A percentile compares a stretch with the other conserved stretches of the same genome.
phyloP scores from a whole-genome alignment of 2,888 invertebrate genomes.

The Caenorhabditis macrosperma region DNA sequence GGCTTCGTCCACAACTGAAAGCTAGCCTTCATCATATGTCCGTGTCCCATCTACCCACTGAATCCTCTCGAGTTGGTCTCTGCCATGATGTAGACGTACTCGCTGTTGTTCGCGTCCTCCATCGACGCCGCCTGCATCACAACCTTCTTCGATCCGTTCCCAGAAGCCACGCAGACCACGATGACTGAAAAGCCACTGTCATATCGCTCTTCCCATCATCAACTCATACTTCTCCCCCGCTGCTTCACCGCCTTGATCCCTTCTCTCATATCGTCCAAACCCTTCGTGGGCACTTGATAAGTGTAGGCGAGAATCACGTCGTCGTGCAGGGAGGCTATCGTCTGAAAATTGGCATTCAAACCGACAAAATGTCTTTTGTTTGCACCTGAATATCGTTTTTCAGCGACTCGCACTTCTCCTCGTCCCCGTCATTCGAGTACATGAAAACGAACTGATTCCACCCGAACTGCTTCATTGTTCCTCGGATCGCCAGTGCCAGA shows the following conservation, averaged over 20 bases:
- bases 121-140: conserved; percentile 62
- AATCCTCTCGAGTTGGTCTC: conserved; percentile 57
- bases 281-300: conserved; percentile 18
- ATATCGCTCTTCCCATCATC: too few relatives aligned
- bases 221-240: conserved; percentile 50
- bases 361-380: too few relatives aligned
- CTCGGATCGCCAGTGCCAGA: conserved; percentile 53
- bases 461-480: conserved; percentile 63
- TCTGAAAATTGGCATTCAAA: conserved; percentile 28
- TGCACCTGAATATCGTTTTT: conserved; percentile 60
- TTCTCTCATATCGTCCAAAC: conserved; percentile 13
- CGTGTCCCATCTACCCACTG: conserved; percentile 14
- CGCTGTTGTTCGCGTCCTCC: conserved; percentile 56
- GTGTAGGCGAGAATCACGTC: conserved; percentile 42
- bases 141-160: conserved; percentile 38
- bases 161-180: conserved; percentile 50
- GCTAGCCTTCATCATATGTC: background rate
- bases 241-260: conserved; percentile 27
- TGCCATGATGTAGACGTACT: conserved; percentile 66
- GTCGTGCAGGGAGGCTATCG: conserved; percentile 16
- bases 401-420: conserved; percentile 60
- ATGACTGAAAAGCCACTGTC: conserved; percentile 31
- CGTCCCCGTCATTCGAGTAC: conserved; percentile 63
- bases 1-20: conserved; percentile 46
- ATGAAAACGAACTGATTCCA: conserved; percentile 73